Percentiles rank a stretch among this genome's conserved stretches.
These are phyloP conservation scores for Protodeltote pygarga DNA, from an alignment of 2,888 invertebrate genomes.

Conservation along the genomic window DNA sequence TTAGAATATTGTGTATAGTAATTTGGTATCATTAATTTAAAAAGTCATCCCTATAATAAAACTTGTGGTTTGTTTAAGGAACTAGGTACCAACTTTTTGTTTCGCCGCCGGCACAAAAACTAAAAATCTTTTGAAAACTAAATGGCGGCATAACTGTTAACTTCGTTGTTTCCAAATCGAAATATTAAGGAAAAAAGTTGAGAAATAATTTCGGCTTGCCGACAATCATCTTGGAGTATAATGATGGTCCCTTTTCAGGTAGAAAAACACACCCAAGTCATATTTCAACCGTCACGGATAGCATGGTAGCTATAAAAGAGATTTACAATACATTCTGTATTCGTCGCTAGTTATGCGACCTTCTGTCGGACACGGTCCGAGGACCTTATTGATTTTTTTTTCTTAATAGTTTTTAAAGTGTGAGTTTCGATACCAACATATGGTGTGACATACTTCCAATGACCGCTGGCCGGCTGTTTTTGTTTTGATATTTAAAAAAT, in stretches of 20 bases:
- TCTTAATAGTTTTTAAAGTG: constrained; percentile 68
- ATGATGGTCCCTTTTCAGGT: constrained; percentile 85
- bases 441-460: constrained; percentile 78
- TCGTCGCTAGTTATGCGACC: constrained; percentile 82
- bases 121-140: constrained; percentile 58
- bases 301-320: constrained; percentile 81
- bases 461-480: constrained; percentile 68
- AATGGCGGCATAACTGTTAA: constrained; percentile 72
- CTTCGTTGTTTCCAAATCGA: constrained; percentile 69
- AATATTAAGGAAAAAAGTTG: constrained; percentile 71
- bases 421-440: constrained; percentile 69
- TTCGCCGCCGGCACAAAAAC: constrained; percentile 62
- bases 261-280: constrained; percentile 81
- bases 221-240: constrained; percentile 81
- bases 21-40: constrained; percentile 48
- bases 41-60: constrained; percentile 53
- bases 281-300: constrained; percentile 84
- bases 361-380: constrained; percentile 77
- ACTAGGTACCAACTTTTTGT: constrained; percentile 61
- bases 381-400: constrained; percentile 80
- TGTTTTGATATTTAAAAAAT: constrained; percentile 58
- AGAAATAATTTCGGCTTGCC: constrained; percentile 79
- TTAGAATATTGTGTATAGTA: constrained; percentile 34
- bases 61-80: constrained; percentile 67
- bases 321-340: constrained; percentile 83